These are phyloP conservation scores for Neoascia interrupta DNA, from an alignment of 2,888 invertebrate species.

Conservation along the genomic window DNA sequence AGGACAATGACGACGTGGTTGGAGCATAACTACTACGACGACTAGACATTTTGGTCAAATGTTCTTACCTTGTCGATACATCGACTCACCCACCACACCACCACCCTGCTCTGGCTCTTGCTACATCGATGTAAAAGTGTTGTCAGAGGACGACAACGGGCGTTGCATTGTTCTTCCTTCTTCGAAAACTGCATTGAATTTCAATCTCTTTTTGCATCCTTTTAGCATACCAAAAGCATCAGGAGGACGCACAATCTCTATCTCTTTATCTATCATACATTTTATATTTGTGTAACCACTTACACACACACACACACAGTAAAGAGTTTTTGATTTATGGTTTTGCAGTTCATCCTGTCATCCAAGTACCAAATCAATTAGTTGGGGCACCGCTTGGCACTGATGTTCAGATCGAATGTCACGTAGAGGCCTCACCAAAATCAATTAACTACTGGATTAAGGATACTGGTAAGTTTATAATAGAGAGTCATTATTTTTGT, in stretches of 20 bases:
- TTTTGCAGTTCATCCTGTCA: conserved; percentile 90
- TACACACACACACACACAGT: conserved; percentile 33
- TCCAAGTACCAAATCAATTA: conserved; percentile 95
- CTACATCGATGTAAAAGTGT: background rate
- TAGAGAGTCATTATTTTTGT: conserved; percentile 68
- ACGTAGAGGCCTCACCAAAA: conserved; percentile 93
- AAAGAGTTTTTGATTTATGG: conserved; percentile 66
- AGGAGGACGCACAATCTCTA: conserved; percentile 4
- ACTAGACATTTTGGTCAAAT: conserved; percentile 61
- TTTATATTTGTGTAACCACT: conserved; percentile 15
- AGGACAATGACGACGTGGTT: conserved; percentile 9
- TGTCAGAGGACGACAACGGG: background rate
- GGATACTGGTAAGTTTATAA: conserved; percentile 86
- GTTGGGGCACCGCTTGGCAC: conserved; percentile 93
- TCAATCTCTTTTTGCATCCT: conserved; percentile 59
- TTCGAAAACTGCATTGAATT: conserved; percentile 63
- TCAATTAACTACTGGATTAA: conserved; percentile 95
- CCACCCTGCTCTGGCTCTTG: background rate
- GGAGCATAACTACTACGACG: conserved; percentile 10
- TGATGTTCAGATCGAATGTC: conserved; percentile 92
- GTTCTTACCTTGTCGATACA: conserved; percentile 54
- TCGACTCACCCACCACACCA: conserved; percentile 9
- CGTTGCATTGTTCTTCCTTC: conserved; percentile 16
- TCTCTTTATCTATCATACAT: conserved; percentile 1
- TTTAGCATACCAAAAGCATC: conserved; percentile 13